Conservation (phyloP, 2,797 vertebrate species). For the Orientallactaga sibirica region DNA sequence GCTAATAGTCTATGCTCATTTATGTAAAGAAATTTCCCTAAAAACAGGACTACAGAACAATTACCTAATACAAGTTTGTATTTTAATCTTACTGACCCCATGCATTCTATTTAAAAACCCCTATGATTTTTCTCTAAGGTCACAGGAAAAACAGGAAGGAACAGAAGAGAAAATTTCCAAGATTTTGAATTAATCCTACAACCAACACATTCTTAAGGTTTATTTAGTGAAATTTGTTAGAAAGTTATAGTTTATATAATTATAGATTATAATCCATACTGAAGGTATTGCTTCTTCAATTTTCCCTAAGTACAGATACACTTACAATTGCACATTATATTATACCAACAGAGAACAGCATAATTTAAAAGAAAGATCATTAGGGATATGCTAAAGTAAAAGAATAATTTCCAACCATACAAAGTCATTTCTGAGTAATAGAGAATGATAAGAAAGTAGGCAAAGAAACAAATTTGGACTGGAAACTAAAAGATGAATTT, state of each 20-base stretch:
- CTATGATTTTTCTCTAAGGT: conserved; percentile 49
- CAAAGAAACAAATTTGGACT: conserved; percentile 15
- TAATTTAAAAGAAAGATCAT: conserved; percentile 38
- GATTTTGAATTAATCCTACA: conserved; percentile 51
- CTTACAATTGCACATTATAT: conserved; percentile 1
- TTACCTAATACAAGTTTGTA: conserved; percentile 24
- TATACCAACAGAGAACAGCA: neutral
- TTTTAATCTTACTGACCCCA: conserved; percentile 48
- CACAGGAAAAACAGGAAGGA: conserved; percentile 66
- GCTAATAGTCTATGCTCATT: conserved; percentile 26
- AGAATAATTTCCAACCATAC: conserved; percentile 33
- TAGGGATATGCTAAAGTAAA: conserved; percentile 36
- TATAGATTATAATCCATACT: conserved; percentile 32
- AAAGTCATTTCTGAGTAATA: conserved; percentile 27
- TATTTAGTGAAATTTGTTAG: conserved; percentile 44
- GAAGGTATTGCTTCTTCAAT: neutral
- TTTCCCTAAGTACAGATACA: conserved; percentile 46
- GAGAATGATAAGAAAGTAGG: neutral
- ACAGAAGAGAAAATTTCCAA: conserved; percentile 44
- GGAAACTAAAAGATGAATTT: neutral
- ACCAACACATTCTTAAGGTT: conserved; percentile 35
- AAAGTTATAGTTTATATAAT: conserved; percentile 34
- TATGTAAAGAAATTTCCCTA: conserved; percentile 29
- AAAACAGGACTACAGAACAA: conserved; percentile 37
- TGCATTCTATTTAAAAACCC: conserved; percentile 30